Evolutionary conservation across 2,888 invertebrate species (phyloP), one percentile per base, ranked within the genome.

Genomic region (Coenonympha glycerion): DNA sequence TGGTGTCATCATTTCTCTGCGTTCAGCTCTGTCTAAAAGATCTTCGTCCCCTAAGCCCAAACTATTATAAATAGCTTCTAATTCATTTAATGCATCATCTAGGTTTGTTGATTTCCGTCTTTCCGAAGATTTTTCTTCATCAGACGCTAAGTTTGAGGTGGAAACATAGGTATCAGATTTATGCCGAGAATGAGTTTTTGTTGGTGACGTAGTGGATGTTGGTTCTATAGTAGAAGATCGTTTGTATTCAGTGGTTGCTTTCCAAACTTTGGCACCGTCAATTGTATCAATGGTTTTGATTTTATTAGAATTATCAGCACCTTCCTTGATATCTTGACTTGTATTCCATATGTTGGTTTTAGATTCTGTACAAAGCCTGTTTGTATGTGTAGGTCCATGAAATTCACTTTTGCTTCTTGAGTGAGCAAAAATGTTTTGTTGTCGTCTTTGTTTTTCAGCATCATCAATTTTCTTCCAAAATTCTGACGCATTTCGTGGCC

Each of bases 21-120:
- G 89, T 74, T 94, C 94, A 8, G 94, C 94, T 66, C 94, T 88
- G 68, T 94, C 94, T 45, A 95, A 74, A 51, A 95, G 87, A 78
- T 94, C 93, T 72, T 94, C 94, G 68, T 95, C 95, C 0, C 92
- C 93, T 44, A 96, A 84, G n/a, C 92, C 92, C 49, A 97, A 88
- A 64, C 95, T 95, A 63, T 95, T 94, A 70, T 95, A 95, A 68
- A 97, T 96, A n/a, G 93, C 93, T 85, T 97, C 96, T 48, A 97
- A 77, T 77, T 97, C 97, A 64, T 92, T 92, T 18, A 97, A 88
- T 46, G 96, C 96, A 68, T 96, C 95, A 69, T 95, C 95, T 30
- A 95, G 87, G 74, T 95, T 95, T 11, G 92, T 91, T 2, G 93
- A 93, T 73, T 92, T 93, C 61, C 90, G 81, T 63, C 88, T 79